Base-by-base conservation (phyloP, 2,113 vertebrate genomes). In the Patagioenas fasciata region DNA sequence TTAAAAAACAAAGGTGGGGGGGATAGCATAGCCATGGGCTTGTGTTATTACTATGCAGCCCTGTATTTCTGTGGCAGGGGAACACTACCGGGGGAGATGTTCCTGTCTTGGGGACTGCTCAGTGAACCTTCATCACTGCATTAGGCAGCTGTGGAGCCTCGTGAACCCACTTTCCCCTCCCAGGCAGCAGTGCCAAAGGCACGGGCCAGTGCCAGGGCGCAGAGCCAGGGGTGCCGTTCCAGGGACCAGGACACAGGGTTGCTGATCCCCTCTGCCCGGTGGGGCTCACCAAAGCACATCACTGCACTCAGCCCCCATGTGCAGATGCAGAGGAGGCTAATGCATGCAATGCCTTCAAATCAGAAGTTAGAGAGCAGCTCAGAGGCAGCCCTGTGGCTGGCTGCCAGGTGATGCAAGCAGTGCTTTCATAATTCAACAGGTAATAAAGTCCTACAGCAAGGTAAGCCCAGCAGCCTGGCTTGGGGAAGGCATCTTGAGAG, bases 341-440 rank as follows among this genome's bases (percentile, higher is more conserved):
- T 47, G 58, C 53, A 21, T 9, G 14, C 74, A 80, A 19, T 58
- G 54, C 36, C 85, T 88, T 38, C 6, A 3, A 88, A 90, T 38
- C 85, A 88, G 71, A 40, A 91, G 88, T 48, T 67, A 72, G 88
- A 83, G 71, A 93, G 85, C 88, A 88, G 78, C 32, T 48, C 32
- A 82, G 85, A 87, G 82, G 93, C 70, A 88, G 81, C 74, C 84
- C 71, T 1, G 2, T 89, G 93, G 93, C 90, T 36, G 44, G 24
- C 74, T 93, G 93, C 89, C 93, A 96, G 74, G 53, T 79, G 81
- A 89, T 60, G 51, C 34, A 74, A 93, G 73, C 69, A 54, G 65
- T 0, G 1, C 84, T 72, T 91, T 84, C 74, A 38, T 81, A 87
- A 91, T 89, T 87, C 84, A 91, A 29, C 65, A 70, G 70, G 73